These are phyloP conservation scores for Polyergus mexicanus DNA, from an alignment of 1,140 invertebrate genomes.

Conservation along the genomic window DNA sequence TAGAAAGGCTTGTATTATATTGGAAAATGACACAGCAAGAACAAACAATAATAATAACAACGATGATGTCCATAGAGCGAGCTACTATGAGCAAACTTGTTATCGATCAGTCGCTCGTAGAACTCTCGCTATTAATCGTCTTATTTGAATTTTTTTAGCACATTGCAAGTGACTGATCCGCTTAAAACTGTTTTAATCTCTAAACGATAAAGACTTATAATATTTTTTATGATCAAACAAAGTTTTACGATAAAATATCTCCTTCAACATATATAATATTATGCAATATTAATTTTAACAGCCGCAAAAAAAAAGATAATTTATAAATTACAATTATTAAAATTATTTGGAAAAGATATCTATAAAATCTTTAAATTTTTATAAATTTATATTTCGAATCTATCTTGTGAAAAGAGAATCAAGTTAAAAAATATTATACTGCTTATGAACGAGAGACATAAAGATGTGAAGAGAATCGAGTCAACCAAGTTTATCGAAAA, in stretches of 20 bases:
- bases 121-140: constrained; percentile 32
- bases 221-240: not conserved
- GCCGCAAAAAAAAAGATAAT: not conserved
- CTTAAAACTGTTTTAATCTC: not conserved
- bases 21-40: not conserved
- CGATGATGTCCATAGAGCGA: not conserved
- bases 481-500: not conserved
- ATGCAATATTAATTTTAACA: constrained; percentile 16
- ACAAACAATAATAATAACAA: constrained; percentile 54
- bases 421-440: not conserved
- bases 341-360: not conserved
- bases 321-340: not conserved
- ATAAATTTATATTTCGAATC: not conserved
- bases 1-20: constrained; percentile 21
- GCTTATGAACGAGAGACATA: not conserved
- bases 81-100: constrained; percentile 35
- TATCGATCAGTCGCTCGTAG: constrained; percentile 26
- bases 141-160: constrained; percentile 36
- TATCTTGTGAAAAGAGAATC: not conserved
- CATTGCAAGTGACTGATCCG: constrained; percentile 8
- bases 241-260: not conserved
- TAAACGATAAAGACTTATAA: not conserved
- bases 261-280: not conserved
- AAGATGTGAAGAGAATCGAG: not conserved
- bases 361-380: constrained; percentile 9